phyloP scores from a whole-genome alignment of 1,140 invertebrate genomes.

The Bombus confusus region DNA sequence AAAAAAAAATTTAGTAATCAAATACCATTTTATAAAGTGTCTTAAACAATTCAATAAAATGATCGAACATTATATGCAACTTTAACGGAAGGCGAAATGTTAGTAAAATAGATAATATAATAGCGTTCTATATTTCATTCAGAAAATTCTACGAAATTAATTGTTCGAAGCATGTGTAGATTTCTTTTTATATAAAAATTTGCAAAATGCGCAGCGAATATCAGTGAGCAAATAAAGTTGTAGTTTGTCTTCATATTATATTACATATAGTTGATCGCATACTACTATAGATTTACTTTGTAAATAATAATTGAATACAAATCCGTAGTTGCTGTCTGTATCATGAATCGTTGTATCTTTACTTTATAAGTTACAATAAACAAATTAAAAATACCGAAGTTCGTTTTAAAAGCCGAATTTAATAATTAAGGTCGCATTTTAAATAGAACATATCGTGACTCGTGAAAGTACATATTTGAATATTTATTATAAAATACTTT shows the following conservation, averaged over 20 bases:
- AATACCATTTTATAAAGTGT: slow-evolving; percentile 37
- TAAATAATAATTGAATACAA: slow-evolving; percentile 47
- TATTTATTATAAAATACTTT: no score
- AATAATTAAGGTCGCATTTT: neutral
- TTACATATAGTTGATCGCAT: neutral
- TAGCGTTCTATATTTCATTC: neutral
- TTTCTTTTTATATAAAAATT: slow-evolving; percentile 13
- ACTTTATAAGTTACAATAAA: neutral
- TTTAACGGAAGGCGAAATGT: neutral
- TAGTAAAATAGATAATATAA: slow-evolving; percentile 30
- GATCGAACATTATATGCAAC: slow-evolving; percentile 11
- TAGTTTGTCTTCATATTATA: slow-evolving; percentile 6
- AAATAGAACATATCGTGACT: neutral
- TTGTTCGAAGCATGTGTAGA: slow-evolving; percentile 27
- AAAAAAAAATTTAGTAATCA: neutral
- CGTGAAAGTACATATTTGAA: no score
- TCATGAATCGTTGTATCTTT: neutral
- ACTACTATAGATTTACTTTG: slow-evolving; percentile 34
- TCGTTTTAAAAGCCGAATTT: neutral
- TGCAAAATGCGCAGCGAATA: neutral
- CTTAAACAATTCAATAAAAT: slow-evolving; percentile 16
- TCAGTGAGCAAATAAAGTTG: neutral
- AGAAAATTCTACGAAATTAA: slow-evolving; percentile 4
- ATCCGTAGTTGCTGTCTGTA: neutral
- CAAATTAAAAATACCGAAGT: neutral